These are phyloP conservation scores for Limenitis camilla DNA, from an alignment of 2,888 invertebrate genomes.

Conservation along the genomic window DNA sequence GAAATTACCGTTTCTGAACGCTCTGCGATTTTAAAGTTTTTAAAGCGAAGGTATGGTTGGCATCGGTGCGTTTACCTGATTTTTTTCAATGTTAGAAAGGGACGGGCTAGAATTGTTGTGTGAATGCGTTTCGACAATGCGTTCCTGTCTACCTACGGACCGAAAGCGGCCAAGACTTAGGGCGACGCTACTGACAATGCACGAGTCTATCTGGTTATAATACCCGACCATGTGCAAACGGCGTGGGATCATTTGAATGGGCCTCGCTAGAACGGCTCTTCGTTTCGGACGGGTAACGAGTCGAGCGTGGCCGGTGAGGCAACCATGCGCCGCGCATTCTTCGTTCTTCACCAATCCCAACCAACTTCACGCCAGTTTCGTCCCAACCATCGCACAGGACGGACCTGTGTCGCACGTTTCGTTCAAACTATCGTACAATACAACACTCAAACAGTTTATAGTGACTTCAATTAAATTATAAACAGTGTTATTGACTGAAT, in stretches of 20 bases:
- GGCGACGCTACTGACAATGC: conserved; percentile 70
- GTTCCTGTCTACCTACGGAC: conserved; percentile 49
- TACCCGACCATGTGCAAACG: conserved; percentile 46
- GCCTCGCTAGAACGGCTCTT: conserved; percentile 39
- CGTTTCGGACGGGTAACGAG: conserved; percentile 50
- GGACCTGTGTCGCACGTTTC: conserved; percentile 50
- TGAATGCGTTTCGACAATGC: conserved; percentile 51
- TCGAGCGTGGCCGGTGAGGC: conserved; percentile 65
- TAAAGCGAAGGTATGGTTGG: conserved; percentile 19
- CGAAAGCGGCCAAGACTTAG: conserved; percentile 60
- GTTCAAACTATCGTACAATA: conserved; percentile 59
- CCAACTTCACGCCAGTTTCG: conserved; percentile 69
- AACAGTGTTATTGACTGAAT: conserved; percentile 33
- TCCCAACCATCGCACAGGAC: conserved; percentile 47
- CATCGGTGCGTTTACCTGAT: conserved; percentile 53
- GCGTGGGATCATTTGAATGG: conserved; percentile 1
- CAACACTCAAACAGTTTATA: conserved; percentile 59
- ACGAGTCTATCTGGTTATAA: conserved; percentile 69
- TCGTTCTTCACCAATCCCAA: conserved; percentile 62
- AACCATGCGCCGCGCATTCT: conserved; percentile 69
- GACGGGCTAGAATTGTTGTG: conserved; percentile 50
- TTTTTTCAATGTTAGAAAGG: conserved; percentile 54
- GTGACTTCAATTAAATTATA: conserved; percentile 44
- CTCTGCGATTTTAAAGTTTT: conserved; percentile 8
- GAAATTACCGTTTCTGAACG: neutral